phyloP scores from a whole-genome alignment of 1,140 invertebrate species.

The Homarus americanus region DNA sequence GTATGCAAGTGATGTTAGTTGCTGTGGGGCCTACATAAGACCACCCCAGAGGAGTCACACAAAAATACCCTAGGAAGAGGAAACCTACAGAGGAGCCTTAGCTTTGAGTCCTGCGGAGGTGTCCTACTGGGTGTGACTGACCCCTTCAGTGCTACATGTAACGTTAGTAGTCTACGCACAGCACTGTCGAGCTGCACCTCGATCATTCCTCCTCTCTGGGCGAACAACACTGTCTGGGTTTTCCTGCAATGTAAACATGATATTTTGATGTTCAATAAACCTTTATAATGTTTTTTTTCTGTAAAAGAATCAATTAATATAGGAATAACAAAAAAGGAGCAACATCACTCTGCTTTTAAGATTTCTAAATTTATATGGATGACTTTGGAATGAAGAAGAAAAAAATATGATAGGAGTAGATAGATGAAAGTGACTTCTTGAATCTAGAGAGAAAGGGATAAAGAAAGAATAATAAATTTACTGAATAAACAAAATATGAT shows the following conservation, averaged over 20 bases:
- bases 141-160: slow-evolving; percentile 19
- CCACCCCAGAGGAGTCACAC: slow-evolving; percentile 24
- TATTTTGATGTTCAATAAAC: too few species aligned
- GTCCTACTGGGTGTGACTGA: neutral
- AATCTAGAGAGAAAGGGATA: too few species aligned
- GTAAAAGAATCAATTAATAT: too few species aligned
- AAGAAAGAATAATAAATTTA: too few species aligned
- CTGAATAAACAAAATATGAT: too few species aligned
- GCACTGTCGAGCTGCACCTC: slow-evolving; percentile 63
- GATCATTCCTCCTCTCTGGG: slow-evolving; percentile 49
- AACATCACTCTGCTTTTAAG: too few species aligned
- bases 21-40: neutral
- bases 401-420: too few species aligned
- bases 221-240: slow-evolving; percentile 58
- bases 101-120: slow-evolving; percentile 10
- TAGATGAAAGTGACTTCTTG: too few species aligned
- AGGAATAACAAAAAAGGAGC: too few species aligned
- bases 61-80: slow-evolving; percentile 11
- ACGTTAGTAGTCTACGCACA: slow-evolving; percentile 54
- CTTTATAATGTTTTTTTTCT: too few species aligned
- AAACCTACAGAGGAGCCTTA: slow-evolving; percentile 43
- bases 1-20: slow-evolving; percentile 41
- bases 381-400: too few species aligned
- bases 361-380: too few species aligned
- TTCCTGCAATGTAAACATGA: slow-evolving; percentile 22